phyloP scores from a whole-genome alignment of 2,888 invertebrate species.

The Matsumyia berberina region DNA sequence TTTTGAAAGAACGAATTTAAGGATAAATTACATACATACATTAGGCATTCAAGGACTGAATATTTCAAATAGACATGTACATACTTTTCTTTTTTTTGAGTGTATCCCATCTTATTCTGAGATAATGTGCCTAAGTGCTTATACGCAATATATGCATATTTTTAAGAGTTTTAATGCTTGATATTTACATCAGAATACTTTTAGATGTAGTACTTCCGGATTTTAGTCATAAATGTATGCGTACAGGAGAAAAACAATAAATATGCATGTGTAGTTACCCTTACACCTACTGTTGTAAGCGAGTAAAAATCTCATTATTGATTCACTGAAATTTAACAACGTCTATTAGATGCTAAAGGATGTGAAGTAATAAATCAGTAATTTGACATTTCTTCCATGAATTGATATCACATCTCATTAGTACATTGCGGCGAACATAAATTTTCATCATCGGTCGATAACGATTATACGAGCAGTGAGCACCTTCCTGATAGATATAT shows the following conservation, averaged over 20 bases:
- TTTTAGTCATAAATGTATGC: too few species aligned
- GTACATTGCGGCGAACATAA: conserved; percentile 32
- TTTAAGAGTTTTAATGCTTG: too few species aligned
- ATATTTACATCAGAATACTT: too few species aligned
- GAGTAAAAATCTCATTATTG: too few species aligned
- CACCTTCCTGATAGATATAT: conserved; percentile 11
- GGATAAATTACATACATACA: not conserved
- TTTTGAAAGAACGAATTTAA: conserved; percentile 1
- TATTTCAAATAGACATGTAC: not conserved
- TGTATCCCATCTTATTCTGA: not conserved
- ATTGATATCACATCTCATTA: conserved; percentile 42
- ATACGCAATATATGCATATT: too few species aligned
- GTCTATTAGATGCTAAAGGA: too few species aligned
- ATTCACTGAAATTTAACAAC: too few species aligned
- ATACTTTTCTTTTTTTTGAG: not conserved
- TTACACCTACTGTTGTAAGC: too few species aligned
- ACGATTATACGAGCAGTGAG: conserved; percentile 19
- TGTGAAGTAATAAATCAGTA: conserved; percentile 11
- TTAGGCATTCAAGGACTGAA: not conserved
- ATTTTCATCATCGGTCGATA: conserved; percentile 37
- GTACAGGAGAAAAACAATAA: too few species aligned
- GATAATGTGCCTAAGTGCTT: not conserved
- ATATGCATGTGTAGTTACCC: too few species aligned
- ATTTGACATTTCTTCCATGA: not conserved
- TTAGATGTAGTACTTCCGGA: too few species aligned